phyloP scores from a whole-genome alignment of 2,113 vertebrate genomes.

The Desmodus rotundus region DNA sequence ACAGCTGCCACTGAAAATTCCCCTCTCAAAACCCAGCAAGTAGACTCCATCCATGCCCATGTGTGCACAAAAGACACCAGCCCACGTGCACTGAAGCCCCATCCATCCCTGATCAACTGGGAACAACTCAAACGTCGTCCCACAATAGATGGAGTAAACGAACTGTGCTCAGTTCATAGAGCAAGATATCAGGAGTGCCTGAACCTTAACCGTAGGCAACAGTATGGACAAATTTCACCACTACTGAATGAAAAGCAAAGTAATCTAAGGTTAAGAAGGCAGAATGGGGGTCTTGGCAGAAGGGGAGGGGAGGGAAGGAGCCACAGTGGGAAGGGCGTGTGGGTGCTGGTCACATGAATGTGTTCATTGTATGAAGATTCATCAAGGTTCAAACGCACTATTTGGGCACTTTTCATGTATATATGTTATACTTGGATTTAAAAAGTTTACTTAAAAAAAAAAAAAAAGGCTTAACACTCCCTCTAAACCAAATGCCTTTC shows the following conservation, averaged over 20 bases:
- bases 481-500: background rate
- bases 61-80: accelerated
- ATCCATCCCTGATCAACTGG: accelerated
- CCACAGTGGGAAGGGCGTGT: too few species aligned
- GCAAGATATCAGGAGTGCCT: background rate
- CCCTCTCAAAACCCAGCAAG: background rate
- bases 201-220: background rate
- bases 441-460: background rate
- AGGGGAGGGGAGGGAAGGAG: background rate
- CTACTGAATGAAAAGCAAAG: background rate
- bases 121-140: too few species aligned
- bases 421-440: background rate
- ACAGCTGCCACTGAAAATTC: background rate
- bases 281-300: too few species aligned
- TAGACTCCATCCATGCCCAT: accelerated
- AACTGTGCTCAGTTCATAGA: too few species aligned
- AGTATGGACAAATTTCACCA: background rate
- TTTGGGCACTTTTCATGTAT: accelerated
- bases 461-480: background rate
- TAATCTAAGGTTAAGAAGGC: background rate
- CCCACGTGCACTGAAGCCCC: too few species aligned
- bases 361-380: accelerated
- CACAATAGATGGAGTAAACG: accelerated
- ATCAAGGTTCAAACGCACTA: too few species aligned
- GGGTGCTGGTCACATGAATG: background rate